Evolutionary conservation across 2,888 invertebrate genomes (phyloP).

Genomic region (Cryptophagus acutangulus): DNA sequence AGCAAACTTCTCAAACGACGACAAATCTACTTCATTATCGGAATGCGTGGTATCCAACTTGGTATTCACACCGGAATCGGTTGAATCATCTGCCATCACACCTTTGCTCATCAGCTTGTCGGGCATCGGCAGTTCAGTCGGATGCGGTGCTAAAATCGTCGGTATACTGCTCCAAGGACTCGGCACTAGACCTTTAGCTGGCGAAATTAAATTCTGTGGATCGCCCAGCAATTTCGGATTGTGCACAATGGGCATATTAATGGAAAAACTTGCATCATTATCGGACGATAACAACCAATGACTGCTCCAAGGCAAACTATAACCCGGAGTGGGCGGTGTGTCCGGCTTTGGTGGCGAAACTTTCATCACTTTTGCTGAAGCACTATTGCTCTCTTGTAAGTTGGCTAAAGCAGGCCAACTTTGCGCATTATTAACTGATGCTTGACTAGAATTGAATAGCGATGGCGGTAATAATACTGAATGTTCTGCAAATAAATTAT

Average conservation of each 20-base stretch:
- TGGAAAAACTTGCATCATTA: no score
- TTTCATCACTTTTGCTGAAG: slow-evolving; percentile 16
- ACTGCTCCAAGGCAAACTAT: slow-evolving; percentile 16
- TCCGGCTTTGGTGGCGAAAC: slow-evolving; percentile 48
- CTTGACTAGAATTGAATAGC: slow-evolving; percentile 25
- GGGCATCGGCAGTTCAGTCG: slow-evolving; percentile 45
- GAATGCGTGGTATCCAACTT: slow-evolving; percentile 33
- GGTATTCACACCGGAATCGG: slow-evolving; percentile 42
- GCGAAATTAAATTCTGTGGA: slow-evolving; percentile 41
- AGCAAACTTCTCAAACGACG: slow-evolving; percentile 11
- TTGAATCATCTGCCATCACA: slow-evolving; percentile 38
- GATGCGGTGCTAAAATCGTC: slow-evolving; percentile 40
- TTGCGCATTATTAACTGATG: slow-evolving; percentile 8
- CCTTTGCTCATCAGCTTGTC: slow-evolving; percentile 44
- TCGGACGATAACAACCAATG: no score
- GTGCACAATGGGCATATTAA: slow-evolving; percentile 41
- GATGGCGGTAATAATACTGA: slow-evolving; percentile 34
- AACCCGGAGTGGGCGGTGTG: slow-evolving; percentile 41
- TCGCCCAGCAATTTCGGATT: slow-evolving; percentile 40
- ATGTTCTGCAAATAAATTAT: no score
- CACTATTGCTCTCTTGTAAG: slow-evolving; percentile 21
- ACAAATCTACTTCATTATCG: slow-evolving; percentile 28
- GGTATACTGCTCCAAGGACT: slow-evolving; percentile 21
- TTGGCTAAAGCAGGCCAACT: slow-evolving; percentile 16
- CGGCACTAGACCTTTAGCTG: slow-evolving; percentile 37